Evolutionary conservation across 92 coral and sea anemone species (phyloP).

Genomic region (Phymanthus crucifer): DNA sequence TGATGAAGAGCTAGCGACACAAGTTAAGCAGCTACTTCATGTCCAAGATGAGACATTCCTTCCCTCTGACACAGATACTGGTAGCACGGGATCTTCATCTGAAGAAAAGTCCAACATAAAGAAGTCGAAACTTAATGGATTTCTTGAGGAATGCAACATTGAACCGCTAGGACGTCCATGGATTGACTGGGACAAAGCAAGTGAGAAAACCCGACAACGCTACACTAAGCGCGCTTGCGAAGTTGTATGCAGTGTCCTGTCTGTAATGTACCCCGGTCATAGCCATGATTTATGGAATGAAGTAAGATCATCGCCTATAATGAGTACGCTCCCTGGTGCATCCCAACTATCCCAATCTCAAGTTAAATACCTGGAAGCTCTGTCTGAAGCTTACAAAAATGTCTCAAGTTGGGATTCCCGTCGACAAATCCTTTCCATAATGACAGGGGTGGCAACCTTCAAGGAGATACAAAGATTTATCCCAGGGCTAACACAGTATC

Average conservation of each 20-base stretch:
- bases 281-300: slow-evolving; percentile 37
- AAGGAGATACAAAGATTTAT: slow-evolving; percentile 16
- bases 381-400: slow-evolving; percentile 41
- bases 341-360: slow-evolving; percentile 10
- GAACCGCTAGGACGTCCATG: slow-evolving; percentile 42
- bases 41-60: slow-evolving; percentile 10
- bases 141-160: slow-evolving; percentile 29
- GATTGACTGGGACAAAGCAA: slow-evolving; percentile 39
- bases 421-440: slow-evolving; percentile 37
- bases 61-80: slow-evolving; percentile 43
- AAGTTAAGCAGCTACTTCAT: slow-evolving; percentile 14
- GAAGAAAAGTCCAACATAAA: slow-evolving; percentile 13
- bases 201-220: slow-evolving; percentile 36
- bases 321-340: slow-evolving; percentile 21
- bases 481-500: slow-evolving; percentile 56
- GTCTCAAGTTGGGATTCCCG: slow-evolving; percentile 44
- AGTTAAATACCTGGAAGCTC: slow-evolving; percentile 33
- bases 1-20: slow-evolving; percentile 26
- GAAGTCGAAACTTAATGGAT: slow-evolving; percentile 21
- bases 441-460: slow-evolving; percentile 45
- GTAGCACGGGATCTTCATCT: slow-evolving; percentile 40
- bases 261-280: slow-evolving; percentile 21
- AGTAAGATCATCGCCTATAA: slow-evolving; percentile 15
- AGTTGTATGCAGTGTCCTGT: slow-evolving; percentile 14
- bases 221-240: slow-evolving; percentile 35